Evolutionary conservation across 2,113 vertebrate species (phyloP).

Genomic region (Xiphophorus hellerii): DNA sequence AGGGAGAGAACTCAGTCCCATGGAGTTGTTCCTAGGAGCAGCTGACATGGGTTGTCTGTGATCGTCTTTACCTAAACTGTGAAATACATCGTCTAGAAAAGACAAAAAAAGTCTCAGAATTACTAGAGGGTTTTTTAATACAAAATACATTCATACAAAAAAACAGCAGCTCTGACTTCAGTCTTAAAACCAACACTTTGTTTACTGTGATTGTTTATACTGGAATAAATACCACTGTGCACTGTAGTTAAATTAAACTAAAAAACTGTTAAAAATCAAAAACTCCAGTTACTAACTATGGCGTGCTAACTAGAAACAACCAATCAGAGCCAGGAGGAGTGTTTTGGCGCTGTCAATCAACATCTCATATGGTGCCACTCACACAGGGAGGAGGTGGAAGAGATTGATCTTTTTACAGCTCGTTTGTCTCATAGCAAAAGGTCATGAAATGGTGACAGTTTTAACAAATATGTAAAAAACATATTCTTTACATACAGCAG

Average conservation of each 20-base stretch:
- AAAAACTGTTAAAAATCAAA: not conserved
- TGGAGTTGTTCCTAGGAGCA: slow-evolving; percentile 87
- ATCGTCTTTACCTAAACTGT: slow-evolving; percentile 92
- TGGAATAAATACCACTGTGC: not conserved
- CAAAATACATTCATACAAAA: not conserved
- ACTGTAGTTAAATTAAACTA: not conserved
- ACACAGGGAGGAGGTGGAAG: too few species aligned
- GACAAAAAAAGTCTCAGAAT: not conserved
- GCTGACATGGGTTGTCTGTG: slow-evolving; percentile 84
- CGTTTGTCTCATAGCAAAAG: too few species aligned
- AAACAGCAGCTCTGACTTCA: not conserved
- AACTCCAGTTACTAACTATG: not conserved
- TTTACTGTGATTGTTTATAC: not conserved
- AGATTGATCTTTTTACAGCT: too few species aligned
- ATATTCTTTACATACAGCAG: too few species aligned
- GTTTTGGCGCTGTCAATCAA: too few species aligned
- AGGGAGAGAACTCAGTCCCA: slow-evolving; percentile 86
- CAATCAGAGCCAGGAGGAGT: too few species aligned
- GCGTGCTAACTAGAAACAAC: too few species aligned
- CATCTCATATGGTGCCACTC: too few species aligned
- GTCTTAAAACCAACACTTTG: not conserved
- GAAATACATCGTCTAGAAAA: slow-evolving; percentile 91
- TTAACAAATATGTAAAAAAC: too few species aligned
- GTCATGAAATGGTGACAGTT: too few species aligned
- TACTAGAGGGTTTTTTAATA: not conserved